phyloP scores from a whole-genome alignment of 1,140 invertebrate species.

The Drosophila ananassae region DNA sequence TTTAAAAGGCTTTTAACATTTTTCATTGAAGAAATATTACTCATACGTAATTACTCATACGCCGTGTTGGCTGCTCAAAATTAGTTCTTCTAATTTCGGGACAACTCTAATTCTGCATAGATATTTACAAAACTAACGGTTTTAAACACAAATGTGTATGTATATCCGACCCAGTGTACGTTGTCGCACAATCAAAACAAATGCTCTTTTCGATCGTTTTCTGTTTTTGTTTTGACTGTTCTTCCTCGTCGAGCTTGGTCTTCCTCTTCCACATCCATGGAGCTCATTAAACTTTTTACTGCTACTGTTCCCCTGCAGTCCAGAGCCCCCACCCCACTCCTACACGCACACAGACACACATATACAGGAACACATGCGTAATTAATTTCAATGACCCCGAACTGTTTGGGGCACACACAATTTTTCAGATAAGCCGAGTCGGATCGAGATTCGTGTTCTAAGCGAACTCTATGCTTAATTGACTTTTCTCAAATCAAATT shows the following conservation, averaged over 20 bases:
- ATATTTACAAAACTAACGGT: not conserved
- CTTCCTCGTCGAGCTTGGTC: constrained; percentile 29
- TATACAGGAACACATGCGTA: constrained; percentile 25
- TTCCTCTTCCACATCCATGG: constrained; percentile 37
- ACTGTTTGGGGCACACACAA: constrained; percentile 53
- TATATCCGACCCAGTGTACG: constrained; percentile 2
- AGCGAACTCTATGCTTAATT: constrained; percentile 54
- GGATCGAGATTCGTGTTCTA: constrained; percentile 16
- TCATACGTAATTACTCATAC: not conserved
- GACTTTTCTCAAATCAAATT: constrained; percentile 64
- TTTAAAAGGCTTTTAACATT: not conserved
- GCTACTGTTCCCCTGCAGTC: constrained; percentile 60
- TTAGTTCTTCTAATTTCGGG: not conserved
- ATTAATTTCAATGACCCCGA: constrained; percentile 71
- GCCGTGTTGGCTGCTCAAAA: not conserved
- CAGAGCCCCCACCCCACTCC: not conserved
- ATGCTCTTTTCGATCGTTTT: constrained; percentile 66
- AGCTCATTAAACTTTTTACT: constrained; percentile 77
- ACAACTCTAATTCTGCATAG: too few species aligned
- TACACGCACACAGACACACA: not conserved
- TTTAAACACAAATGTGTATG: not conserved
- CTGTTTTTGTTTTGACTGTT: constrained; percentile 65
- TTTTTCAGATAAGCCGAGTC: constrained; percentile 50
- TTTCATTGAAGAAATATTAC: not conserved
- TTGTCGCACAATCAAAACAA: constrained; percentile 78